These are phyloP conservation scores for Clarias gariepinus DNA, from an alignment of 2,113 vertebrate genomes.

Conservation along the genomic window DNA sequence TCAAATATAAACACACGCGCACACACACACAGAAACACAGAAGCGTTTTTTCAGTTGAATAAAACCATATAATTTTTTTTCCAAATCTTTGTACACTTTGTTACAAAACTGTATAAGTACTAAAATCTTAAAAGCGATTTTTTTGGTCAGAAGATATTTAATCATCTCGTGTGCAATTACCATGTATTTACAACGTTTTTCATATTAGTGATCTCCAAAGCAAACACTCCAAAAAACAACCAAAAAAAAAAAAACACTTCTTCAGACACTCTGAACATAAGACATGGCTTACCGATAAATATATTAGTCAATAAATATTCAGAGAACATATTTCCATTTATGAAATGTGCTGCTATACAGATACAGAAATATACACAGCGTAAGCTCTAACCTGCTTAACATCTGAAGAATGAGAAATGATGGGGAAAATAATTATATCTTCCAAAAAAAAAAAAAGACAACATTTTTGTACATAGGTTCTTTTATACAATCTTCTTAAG, in stretches of 20 bases:
- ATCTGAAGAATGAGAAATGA: constrained; percentile 88
- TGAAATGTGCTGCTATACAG: constrained; percentile 99
- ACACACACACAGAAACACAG: constrained; percentile 53
- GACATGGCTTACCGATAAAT: constrained; percentile 99
- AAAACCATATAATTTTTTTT: constrained; percentile 94
- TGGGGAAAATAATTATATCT: constrained; percentile 89
- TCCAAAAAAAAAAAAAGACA: constrained; percentile 77
- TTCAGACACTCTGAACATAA: constrained; percentile 92
- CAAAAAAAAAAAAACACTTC: constrained; percentile 62
- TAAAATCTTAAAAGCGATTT: constrained; percentile 93
- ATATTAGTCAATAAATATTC: constrained; percentile 99
- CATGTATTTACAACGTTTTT: constrained; percentile 93
- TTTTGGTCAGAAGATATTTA: constrained; percentile 98
- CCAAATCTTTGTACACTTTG: constrained; percentile 97
- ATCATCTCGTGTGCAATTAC: constrained; percentile 95
- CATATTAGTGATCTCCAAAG: constrained; percentile 91
- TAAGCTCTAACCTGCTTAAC: constrained; percentile 88
- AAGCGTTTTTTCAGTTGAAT: constrained; percentile 78
- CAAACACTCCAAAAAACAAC: constrained; percentile 78
- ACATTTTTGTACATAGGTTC: constrained; percentile 77
- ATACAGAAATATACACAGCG: constrained; percentile 94
- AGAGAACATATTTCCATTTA: constrained; percentile 99
- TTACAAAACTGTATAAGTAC: constrained; percentile 97
- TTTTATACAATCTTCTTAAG: constrained; percentile 84
- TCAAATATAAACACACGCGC: neutral